phyloP scores from a whole-genome alignment of 92 coral and sea anemone species.

The Muricea muricata region DNA sequence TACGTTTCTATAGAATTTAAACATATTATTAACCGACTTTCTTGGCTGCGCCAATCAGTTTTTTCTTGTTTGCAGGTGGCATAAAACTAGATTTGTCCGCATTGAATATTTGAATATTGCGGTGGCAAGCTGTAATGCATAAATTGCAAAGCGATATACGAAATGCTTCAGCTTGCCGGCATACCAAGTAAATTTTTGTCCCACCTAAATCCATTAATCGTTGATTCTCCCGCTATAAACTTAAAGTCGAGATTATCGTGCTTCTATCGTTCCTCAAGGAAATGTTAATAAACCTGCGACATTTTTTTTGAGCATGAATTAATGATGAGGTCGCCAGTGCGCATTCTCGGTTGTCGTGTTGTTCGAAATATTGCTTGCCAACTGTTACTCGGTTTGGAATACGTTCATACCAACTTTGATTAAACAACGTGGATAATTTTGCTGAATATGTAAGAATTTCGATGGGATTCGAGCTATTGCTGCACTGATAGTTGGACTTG shows the following conservation, averaged over 20 bases:
- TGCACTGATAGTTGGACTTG: not conserved
- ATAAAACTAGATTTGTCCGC: too few species aligned
- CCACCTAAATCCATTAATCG: not conserved
- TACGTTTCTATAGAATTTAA: not conserved
- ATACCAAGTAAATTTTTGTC: not conserved
- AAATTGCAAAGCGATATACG: not conserved
- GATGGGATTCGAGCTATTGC: not conserved
- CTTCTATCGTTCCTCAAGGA: not conserved
- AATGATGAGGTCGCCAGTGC: slow-evolving; percentile 3
- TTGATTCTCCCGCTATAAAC: not conserved
- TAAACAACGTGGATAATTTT: not conserved
- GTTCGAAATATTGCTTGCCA: slow-evolving; percentile 27
- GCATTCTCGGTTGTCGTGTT: slow-evolving; percentile 18
- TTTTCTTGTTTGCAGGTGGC: not conserved
- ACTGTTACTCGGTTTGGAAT: slow-evolving; percentile 3
- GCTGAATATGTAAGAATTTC: not conserved
- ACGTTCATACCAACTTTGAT: not conserved
- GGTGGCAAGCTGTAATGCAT: not conserved
- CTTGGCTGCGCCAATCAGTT: not conserved
- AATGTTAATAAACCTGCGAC: not conserved
- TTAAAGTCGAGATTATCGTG: not conserved
- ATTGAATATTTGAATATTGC: not conserved
- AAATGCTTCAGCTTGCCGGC: not conserved
- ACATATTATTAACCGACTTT: not conserved
- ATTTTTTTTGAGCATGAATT: slow-evolving; percentile 5